phyloP scores from a whole-genome alignment of 2,113 vertebrate genomes.

The Gallinago media region DNA sequence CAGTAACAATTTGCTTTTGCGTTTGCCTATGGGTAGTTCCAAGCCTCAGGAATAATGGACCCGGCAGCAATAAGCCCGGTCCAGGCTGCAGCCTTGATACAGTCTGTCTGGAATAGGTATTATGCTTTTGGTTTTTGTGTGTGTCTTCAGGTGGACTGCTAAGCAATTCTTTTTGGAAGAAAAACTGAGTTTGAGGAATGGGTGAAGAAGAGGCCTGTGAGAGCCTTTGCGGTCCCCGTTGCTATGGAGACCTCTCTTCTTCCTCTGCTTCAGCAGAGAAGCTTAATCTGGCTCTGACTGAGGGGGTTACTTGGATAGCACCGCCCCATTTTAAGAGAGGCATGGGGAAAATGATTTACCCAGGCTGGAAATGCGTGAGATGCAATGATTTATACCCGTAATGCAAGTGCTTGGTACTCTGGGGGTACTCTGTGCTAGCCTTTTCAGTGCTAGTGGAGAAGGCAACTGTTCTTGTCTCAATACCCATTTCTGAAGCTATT shows the following conservation, averaged over 20 bases:
- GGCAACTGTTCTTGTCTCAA: not conserved
- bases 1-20: not conserved
- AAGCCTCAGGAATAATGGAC: not conserved
- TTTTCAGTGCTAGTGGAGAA: not conserved
- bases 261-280: not conserved
- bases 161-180: not conserved
- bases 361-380: not conserved
- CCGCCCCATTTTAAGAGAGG: not conserved
- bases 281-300: not conserved
- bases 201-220: not conserved
- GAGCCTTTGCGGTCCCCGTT: not conserved
- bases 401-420: not conserved
- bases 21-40: not conserved
- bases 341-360: not conserved
- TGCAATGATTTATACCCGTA: not conserved
- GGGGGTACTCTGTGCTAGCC: not conserved
- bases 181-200: not conserved
- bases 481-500: not conserved
- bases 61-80: not conserved
- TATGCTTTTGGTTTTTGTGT: not conserved
- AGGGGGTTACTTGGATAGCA: not conserved
- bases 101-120: not conserved
- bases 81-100: not conserved
- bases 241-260: slow-evolving; percentile 23
- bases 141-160: not conserved